Evolutionary conservation across 2,797 vertebrate species (phyloP).

Genomic region (Spea hammondii): DNA sequence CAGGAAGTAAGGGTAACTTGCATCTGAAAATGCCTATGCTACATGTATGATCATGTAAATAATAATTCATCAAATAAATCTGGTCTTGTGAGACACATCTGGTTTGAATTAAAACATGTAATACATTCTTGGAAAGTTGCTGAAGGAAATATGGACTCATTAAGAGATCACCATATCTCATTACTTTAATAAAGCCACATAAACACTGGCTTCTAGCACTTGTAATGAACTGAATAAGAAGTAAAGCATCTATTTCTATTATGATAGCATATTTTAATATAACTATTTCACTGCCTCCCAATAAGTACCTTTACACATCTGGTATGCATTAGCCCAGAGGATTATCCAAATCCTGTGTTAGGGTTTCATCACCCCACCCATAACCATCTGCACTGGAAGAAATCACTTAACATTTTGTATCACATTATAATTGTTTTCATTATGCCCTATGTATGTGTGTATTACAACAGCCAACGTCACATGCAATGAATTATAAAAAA

Average conservation of each 20-base stretch:
- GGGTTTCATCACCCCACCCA: slow-evolving; percentile 57
- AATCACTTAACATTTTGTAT: slow-evolving; percentile 52
- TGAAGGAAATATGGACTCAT: slow-evolving; percentile 59
- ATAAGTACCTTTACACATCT: slow-evolving; percentile 61
- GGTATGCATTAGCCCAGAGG: slow-evolving; percentile 61
- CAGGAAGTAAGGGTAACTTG: slow-evolving; percentile 52
- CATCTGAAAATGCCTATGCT: slow-evolving; percentile 54
- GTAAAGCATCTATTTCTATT: slow-evolving; percentile 53
- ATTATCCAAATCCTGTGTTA: slow-evolving; percentile 59
- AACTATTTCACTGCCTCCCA: slow-evolving; percentile 17
- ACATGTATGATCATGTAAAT: slow-evolving; percentile 60
- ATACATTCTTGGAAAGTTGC: slow-evolving; percentile 60
- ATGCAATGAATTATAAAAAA: slow-evolving; percentile 32
- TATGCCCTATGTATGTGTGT: slow-evolving; percentile 23
- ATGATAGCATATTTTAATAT: slow-evolving; percentile 37
- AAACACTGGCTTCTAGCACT: slow-evolving; percentile 48
- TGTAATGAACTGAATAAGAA: slow-evolving; percentile 55
- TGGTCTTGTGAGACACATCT: slow-evolving; percentile 54
- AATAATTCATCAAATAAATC: slow-evolving; percentile 62
- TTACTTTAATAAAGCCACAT: slow-evolving; percentile 55
- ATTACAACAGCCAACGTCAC: slow-evolving; percentile 51
- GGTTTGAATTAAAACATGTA: slow-evolving; percentile 62
- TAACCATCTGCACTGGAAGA: slow-evolving; percentile 51
- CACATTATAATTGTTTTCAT: slow-evolving; percentile 52
- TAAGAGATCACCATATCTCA: slow-evolving; percentile 56